phyloP scores from a whole-genome alignment of 2,888 invertebrate genomes.

The Rhaphigaster nebulosa region DNA sequence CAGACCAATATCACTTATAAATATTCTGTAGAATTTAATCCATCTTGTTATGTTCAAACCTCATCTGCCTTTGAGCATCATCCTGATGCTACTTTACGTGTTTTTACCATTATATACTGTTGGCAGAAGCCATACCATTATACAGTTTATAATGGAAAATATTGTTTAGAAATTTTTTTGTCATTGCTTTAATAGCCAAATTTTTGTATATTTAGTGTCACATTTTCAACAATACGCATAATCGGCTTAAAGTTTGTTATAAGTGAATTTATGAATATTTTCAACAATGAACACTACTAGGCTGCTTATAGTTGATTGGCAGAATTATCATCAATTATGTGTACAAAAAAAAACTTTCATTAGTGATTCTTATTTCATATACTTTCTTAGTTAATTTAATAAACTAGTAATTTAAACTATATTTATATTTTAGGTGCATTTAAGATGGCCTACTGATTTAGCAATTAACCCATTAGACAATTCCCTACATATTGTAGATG shows the following conservation, averaged over 20 bases:
- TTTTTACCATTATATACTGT: too few relatives aligned
- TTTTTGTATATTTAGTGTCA: background rate
- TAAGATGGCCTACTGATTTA: slow-evolving; percentile 96
- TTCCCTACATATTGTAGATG: slow-evolving; percentile 94
- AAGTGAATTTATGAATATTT: background rate
- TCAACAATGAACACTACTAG: background rate
- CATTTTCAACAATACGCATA: too few relatives aligned
- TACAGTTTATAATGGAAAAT: background rate
- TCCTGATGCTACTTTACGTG: too few relatives aligned
- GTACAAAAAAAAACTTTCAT: too few relatives aligned
- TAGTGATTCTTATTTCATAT: too few relatives aligned
- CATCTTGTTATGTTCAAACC: too few relatives aligned
- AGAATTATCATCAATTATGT: too few relatives aligned
- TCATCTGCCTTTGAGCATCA: too few relatives aligned
- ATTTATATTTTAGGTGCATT: slow-evolving; percentile 75
- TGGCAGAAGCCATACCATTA: background rate
- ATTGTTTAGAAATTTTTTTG: background rate
- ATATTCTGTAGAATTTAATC: too few relatives aligned
- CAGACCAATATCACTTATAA: too few relatives aligned
- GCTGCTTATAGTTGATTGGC: too few relatives aligned
- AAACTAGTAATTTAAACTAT: background rate
- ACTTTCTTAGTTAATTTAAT: background rate
- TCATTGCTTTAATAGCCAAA: background rate
- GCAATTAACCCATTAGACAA: slow-evolving; percentile 95
- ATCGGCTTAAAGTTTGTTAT: too few relatives aligned